Percentiles rank a stretch among this genome's conserved stretches.
Conservation (phyloP, 2,797 vertebrate species). For the Pangasius larnaudii region DNA sequence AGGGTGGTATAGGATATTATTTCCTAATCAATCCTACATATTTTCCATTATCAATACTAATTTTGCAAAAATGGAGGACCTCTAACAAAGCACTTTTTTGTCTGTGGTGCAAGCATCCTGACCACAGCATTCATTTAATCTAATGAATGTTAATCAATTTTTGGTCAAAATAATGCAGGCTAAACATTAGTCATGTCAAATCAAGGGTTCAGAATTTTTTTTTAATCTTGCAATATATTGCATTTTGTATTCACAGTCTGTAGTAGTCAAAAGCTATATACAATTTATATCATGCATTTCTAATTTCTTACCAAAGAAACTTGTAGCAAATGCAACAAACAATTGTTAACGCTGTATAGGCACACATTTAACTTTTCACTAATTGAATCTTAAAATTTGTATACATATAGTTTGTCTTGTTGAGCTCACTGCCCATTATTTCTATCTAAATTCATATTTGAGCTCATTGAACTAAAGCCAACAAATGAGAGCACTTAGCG, state of each 20-base stretch:
- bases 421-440: not conserved
- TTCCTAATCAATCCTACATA: constrained; percentile 3
- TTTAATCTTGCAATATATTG: not conserved
- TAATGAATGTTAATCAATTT: not conserved
- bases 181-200: not conserved
- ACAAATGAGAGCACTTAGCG: not conserved
- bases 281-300: not conserved
- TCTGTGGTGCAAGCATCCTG: not conserved
- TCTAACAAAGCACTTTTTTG: not conserved
- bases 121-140: not conserved
- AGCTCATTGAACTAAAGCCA: not conserved
- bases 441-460: not conserved
- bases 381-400: not conserved
- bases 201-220: not conserved
- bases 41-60: not conserved
- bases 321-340: not conserved
- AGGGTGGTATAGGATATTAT: not conserved
- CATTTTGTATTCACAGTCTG: not conserved
- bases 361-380: not conserved
- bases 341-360: not conserved
- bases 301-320: not conserved
- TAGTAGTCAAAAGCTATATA: not conserved
- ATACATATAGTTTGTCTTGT: not conserved
- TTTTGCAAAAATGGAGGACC: too few relatives aligned
- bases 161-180: not conserved